Base-by-base conservation (phyloP, 1,140 invertebrate species). In the Drosophila pandora region DNA sequence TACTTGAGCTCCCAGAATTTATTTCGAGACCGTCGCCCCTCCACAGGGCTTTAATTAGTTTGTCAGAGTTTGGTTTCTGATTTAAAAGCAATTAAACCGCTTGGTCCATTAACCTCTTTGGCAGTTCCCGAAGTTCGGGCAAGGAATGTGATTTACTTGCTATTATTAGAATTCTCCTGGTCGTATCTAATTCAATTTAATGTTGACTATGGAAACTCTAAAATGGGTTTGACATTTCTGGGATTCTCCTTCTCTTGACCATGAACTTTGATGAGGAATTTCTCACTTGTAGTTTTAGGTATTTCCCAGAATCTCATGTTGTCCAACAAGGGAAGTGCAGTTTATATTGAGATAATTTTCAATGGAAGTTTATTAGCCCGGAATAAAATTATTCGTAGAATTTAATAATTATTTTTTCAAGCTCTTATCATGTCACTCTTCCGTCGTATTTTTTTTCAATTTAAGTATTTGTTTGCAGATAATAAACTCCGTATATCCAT, bases 11-110 rank as follows among this genome's bases (percentile, higher is more conserved):
- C 49, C 39, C 47, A 57, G 49, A 80, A 80, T 73, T 80, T 76
- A 63, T 79, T 77, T 62, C 60, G 47, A 12, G 22, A 32, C 13
- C 54, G n/a, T 45, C 37, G 48, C 17, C 39, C 64, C 52, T 23
- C 23, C 47, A 6, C 47, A 22, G 23, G 54, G 60, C 59, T 81
- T 81, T 87, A 84, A 87, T 84, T 81, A 81, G 82, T 77, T 84
- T 77, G 52, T 49, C 43, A 43, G 53, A 32, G 47, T 64, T 30
- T 37, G 30, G 75, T 30, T 47, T 32, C 65, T 73, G 59, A 79
- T 84, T 79, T 49, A 59, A 63, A 45, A 43, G 55, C 56, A 65
- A 74, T 75, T 48, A 74, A 79, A 70, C 34, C 32, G 45, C 37
- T 43, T 28, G 73, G 41, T 34, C 49, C 57, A 75, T 70, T 56